These are phyloP conservation scores for Streblospio benedicti DNA, from an alignment of 1,140 invertebrate genomes.

Conservation along the genomic window DNA sequence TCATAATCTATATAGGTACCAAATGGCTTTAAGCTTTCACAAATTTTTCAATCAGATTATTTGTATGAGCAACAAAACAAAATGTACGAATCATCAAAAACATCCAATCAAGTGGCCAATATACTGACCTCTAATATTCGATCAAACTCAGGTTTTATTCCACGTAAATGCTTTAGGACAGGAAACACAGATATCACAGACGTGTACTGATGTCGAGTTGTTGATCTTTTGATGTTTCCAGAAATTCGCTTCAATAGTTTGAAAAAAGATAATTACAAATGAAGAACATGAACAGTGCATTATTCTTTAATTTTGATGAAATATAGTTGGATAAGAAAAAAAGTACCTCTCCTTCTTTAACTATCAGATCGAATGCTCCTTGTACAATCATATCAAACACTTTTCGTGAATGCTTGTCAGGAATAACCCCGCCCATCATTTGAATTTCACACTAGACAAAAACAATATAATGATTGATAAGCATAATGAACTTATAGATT, in stretches of 20 bases:
- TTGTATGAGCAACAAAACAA: not conserved
- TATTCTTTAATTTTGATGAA: no score
- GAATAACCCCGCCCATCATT: constrained; percentile 74
- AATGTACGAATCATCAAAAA: not conserved
- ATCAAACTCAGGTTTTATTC: constrained; percentile 76
- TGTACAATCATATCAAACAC: constrained; percentile 77
- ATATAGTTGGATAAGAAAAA: no score
- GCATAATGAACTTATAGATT: not conserved
- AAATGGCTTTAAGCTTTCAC: no score
- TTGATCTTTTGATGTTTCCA: constrained; percentile 65
- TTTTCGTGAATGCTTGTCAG: constrained; percentile 62
- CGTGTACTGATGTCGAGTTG: constrained; percentile 69
- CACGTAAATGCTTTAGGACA: constrained; percentile 70
- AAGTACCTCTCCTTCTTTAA: constrained; percentile 78
- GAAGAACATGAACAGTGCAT: no score
- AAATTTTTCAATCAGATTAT: no score
- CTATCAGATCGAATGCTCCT: constrained; percentile 73
- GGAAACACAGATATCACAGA: constrained; percentile 77
- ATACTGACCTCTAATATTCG: constrained; percentile 37
- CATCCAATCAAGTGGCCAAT: not conserved
- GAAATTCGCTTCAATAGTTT: constrained; percentile 60
- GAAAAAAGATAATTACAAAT: no score
- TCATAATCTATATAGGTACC: no score
- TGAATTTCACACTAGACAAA: constrained; percentile 61
- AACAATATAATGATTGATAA: constrained; percentile 5